Conservation (phyloP, 1,140 invertebrate genomes). For the Dreissena rostriformis region DNA sequence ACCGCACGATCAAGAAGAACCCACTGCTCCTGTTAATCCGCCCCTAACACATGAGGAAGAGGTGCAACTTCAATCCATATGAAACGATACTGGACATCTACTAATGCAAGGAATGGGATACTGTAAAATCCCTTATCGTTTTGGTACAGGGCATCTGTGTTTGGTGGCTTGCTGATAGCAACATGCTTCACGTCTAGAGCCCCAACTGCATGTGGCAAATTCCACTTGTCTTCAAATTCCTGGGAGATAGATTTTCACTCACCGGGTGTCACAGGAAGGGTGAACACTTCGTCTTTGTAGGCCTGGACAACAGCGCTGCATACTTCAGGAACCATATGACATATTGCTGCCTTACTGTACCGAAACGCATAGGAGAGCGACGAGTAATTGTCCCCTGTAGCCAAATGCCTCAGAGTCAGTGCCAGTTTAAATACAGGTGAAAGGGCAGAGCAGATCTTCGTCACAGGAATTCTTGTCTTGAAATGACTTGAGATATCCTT, state of each 20-base stretch:
- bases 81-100: slow-evolving; percentile 78
- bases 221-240: slow-evolving; percentile 76
- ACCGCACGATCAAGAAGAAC: no score
- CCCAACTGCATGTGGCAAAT: slow-evolving; percentile 79
- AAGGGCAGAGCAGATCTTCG: no score
- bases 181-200: slow-evolving; percentile 78
- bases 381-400: no score
- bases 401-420: no score
- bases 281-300: slow-evolving; percentile 9
- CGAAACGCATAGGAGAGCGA: background rate
- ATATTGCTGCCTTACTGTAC: slow-evolving; percentile 3
- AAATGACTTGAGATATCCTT: no score
- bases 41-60: no score
- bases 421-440: no score
- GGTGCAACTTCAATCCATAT: slow-evolving; percentile 76
- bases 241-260: slow-evolving; percentile 46
- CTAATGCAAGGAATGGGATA: slow-evolving; percentile 74
- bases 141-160: slow-evolving; percentile 57
- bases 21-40: slow-evolving; percentile 76
- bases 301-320: slow-evolving; percentile 10
- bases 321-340: slow-evolving; percentile 1
- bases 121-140: slow-evolving; percentile 75
- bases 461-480: no score
- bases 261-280: slow-evolving; percentile 22
- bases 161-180: background rate